Evolutionary conservation across 2,113 vertebrate species (phyloP).

Genomic region (Abramis brama): DNA sequence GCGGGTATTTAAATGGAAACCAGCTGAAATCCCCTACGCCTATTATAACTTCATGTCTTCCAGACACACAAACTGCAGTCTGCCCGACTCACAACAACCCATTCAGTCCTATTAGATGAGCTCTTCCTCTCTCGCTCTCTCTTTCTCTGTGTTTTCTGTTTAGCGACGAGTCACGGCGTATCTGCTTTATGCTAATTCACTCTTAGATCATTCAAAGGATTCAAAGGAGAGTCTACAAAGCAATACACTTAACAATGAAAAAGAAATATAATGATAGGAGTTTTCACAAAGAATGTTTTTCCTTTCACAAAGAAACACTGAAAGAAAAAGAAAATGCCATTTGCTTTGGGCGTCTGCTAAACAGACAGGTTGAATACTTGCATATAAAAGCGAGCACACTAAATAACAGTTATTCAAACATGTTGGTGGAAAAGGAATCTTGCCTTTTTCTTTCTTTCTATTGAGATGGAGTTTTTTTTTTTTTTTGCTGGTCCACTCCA

Average conservation of each 20-base stretch:
- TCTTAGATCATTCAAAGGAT: slow-evolving; percentile 80
- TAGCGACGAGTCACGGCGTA: slow-evolving; percentile 80
- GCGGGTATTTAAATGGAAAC: slow-evolving; percentile 31
- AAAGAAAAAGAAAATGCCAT: slow-evolving; percentile 32
- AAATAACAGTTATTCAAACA: slow-evolving; percentile 33
- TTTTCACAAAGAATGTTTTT: slow-evolving; percentile 25
- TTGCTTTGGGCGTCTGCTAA: slow-evolving; percentile 19
- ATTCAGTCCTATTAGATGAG: slow-evolving; percentile 84
- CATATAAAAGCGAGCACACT: background rate
- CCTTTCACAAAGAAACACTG: background rate
- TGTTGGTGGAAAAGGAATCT: slow-evolving; percentile 17
- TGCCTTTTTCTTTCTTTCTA: slow-evolving; percentile 24
- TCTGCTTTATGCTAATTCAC: slow-evolving; percentile 89
- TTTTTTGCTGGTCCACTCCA: slow-evolving; percentile 67
- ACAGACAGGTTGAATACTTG: slow-evolving; percentile 26
- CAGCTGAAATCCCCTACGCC: slow-evolving; percentile 23
- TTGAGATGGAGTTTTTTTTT: slow-evolving; percentile 1
- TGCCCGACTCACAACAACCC: slow-evolving; percentile 82
- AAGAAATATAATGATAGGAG: slow-evolving; percentile 29
- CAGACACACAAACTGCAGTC: slow-evolving; percentile 76
- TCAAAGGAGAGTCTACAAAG: slow-evolving; percentile 33
- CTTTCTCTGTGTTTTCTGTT: slow-evolving; percentile 82
- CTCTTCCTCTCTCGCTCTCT: slow-evolving; percentile 76
- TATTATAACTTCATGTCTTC: slow-evolving; percentile 36
- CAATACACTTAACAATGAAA: slow-evolving; percentile 36